Conservation (phyloP, 1,140 invertebrate genomes). For the Zaprionus taronus region DNA sequence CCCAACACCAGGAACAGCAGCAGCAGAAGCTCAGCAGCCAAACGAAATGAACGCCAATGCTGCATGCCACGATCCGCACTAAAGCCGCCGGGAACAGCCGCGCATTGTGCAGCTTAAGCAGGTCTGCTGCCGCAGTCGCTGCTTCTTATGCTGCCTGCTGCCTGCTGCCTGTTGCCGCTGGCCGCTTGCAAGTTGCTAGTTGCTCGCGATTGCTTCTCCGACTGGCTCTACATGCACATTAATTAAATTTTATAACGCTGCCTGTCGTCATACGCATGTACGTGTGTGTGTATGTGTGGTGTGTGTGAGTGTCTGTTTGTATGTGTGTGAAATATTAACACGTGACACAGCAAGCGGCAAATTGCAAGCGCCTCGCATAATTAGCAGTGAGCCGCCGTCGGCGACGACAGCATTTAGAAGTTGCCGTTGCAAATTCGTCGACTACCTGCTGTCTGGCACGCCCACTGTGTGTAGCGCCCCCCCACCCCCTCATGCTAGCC, state of each 20-base stretch:
- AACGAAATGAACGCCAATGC: neutral
- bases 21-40: slow-evolving; percentile 1
- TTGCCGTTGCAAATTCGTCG: slow-evolving; percentile 48
- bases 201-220: neutral
- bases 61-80: neutral
- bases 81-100: neutral
- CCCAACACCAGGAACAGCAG: slow-evolving; percentile 4
- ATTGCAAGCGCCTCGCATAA: slow-evolving; percentile 70
- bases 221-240: slow-evolving; percentile 54
- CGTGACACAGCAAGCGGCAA: slow-evolving; percentile 64
- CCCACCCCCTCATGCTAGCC: neutral
- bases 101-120: neutral
- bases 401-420: slow-evolving; percentile 63
- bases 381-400: slow-evolving; percentile 52
- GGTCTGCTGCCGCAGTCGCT: neutral
- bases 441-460: slow-evolving; percentile 13
- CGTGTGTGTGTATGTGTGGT: slow-evolving; percentile 25
- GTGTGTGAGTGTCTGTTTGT: slow-evolving; percentile 5
- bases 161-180: slow-evolving; percentile 20
- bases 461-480: no score
- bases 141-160: neutral
- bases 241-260: slow-evolving; percentile 77
- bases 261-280: slow-evolving; percentile 18
- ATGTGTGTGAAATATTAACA: slow-evolving; percentile 66
- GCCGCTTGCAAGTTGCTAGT: slow-evolving; percentile 1